Evolutionary conservation across 2,888 invertebrate genomes (phyloP), one percentile per base, ranked within the genome.

Genomic region (Drosophila planitibia): DNA sequence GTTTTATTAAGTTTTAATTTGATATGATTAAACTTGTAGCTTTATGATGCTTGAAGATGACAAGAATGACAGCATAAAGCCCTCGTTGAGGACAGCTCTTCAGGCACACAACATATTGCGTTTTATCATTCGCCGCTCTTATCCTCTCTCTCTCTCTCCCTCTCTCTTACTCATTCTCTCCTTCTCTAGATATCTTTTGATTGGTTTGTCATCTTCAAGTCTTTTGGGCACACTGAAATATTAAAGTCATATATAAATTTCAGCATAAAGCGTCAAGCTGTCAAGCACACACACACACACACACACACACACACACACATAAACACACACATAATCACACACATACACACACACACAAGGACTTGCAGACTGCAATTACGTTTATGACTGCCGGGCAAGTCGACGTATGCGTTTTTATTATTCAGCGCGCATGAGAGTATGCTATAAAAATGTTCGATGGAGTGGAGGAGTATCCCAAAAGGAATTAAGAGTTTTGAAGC

Each of bases 371-470:
- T 77, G 78, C 76, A 76, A 76, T 76, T 76, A 77, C 69, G 77
- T 76, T 76, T 73, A 77, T 62, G 64, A 54, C 76, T 68, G 51
- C 35, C 77, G 68, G 64, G 73, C 28, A 53, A 77, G 37, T 61
- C 76, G 71, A 62, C 67, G 71, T 71, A 75, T 79, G 59, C 61
- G 71, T 75, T 67, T 74, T 70, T 78, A 63, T 62, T 75, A 67
- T 79, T 75, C 54, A 66, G 58, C 57, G 60, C 79, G 75, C 78
- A 68, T 71, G 67, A 79, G 74, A 79, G 75, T 79, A 79, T 79
- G 78, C 78, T 65, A 79, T 75, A 75, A 68, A 77, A 47, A 47
- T 47, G 9, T 47, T 47, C 47, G 47, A 47, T 47, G 47, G 47
- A 4, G 16, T 16, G 25, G 16, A 47, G 16, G 9, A 25, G 14